Base-by-base conservation (phyloP, 2,888 invertebrate genomes). In the Tethea ocularis region DNA sequence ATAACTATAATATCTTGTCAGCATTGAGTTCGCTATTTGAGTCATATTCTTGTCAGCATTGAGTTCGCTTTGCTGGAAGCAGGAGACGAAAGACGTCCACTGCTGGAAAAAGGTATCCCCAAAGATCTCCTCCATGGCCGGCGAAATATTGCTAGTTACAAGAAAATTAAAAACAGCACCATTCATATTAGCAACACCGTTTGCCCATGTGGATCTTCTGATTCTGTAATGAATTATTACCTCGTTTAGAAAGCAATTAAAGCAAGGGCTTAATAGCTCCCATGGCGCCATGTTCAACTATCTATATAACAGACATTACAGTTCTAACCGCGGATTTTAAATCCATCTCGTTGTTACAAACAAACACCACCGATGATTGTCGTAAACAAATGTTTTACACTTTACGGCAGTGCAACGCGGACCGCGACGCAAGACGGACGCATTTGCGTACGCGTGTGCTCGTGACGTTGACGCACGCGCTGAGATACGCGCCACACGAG, bases 261-360 rank as follows among this genome's bases (percentile, higher is more conserved):
- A 10, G 10, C 33, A 8, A 15, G n/a, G 1, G 3, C 17, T 41
- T 20, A 17, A 20, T 46, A 20, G 46, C 46, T 46, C 6, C 46
- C 8, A 20, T 33, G 33, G 33, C 33, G 33, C 33, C 33, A 33
- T 33, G 33, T 33, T 33, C 13, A 33, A 4, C 26, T 0, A 33
- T 33, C 51, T 51, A 51, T 52, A 52, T 24, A 52, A 26, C 33
- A 22, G 10, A 54, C 11, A 23, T 10, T 52, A 23, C 54, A 20
- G 29, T 29, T 29, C 29, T 33, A 29, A 54, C 54, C 17, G 20
- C 20, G 10, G 22, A 24, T 54, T 20, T 24, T 13, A 20, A 36
- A 54, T 54, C 36, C 54, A 54, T 54, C 54, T 33, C 29, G 20
- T 46, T 52, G n/a, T n/a, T 15, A 33, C 13, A 54, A 54, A 54